phyloP scores from a whole-genome alignment of 2,797 vertebrate species.

The Oryzias dopingdopingensis region DNA sequence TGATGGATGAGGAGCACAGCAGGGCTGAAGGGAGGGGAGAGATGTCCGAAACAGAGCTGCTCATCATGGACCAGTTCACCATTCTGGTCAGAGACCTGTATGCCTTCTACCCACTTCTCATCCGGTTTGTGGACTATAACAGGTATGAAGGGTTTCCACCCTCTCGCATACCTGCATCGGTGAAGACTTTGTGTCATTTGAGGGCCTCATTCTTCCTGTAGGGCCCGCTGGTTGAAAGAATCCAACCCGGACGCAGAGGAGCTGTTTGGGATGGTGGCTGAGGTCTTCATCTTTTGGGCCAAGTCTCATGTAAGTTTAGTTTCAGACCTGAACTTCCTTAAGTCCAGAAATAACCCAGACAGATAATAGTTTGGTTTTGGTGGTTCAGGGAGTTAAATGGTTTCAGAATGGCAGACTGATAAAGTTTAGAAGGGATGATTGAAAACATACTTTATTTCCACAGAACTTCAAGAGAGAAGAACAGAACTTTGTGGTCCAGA shows the following conservation, averaged over 20 bases:
- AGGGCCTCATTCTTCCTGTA: constrained; percentile 47
- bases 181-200: too few species aligned
- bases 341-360: too few species aligned
- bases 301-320: constrained; percentile 88
- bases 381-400: neutral
- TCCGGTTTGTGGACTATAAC: constrained; percentile 96
- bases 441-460: too few species aligned
- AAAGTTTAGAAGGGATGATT: neutral
- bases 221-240: constrained; percentile 94
- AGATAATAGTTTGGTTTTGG: too few species aligned
- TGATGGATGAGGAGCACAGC: constrained; percentile 92
- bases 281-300: constrained; percentile 96
- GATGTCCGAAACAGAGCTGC: constrained; percentile 94
- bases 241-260: constrained; percentile 89
- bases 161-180: neutral
- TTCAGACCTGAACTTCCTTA: too few species aligned
- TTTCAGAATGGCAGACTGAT: neutral
- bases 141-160: constrained; percentile 70
- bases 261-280: constrained; percentile 94
- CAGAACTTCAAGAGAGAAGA: constrained; percentile 98
- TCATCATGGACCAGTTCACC: constrained; percentile 95
- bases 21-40: constrained; percentile 92
- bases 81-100: constrained; percentile 91
- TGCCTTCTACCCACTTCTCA: constrained; percentile 94
- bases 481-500: constrained; percentile 96